Evolutionary conservation across 1,140 invertebrate species (phyloP).

Genomic region (Subanguina moxae): DNA sequence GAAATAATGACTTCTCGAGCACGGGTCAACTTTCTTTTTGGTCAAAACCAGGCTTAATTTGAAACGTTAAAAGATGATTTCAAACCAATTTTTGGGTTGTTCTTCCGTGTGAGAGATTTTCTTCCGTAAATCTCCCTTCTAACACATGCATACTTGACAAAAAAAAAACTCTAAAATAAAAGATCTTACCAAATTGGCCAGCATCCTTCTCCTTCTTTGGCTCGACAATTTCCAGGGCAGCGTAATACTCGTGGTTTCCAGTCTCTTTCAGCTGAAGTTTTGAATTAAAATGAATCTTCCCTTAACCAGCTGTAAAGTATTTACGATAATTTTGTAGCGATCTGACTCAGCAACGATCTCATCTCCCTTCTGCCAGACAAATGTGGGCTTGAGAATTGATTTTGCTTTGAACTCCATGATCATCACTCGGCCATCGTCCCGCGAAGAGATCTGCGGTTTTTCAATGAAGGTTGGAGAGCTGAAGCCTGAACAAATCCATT

Average conservation of each 20-base stretch:
- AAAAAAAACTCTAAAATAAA: too few species aligned
- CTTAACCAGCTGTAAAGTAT: neutral
- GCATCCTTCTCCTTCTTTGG: constrained; percentile 60
- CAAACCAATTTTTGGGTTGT: too few species aligned
- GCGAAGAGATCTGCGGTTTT: constrained; percentile 88
- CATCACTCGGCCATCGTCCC: constrained; percentile 89
- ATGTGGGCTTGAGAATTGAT: constrained; percentile 84
- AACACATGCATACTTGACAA: too few species aligned
- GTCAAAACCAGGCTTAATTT: too few species aligned
- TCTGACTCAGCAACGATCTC: constrained; percentile 77
- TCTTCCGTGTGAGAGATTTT: too few species aligned
- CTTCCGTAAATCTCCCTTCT: too few species aligned
- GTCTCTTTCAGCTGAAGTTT: constrained; percentile 44
- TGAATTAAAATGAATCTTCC: too few species aligned
- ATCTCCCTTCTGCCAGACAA: constrained; percentile 82
- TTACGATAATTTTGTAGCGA: constrained; percentile 65
- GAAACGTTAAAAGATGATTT: too few species aligned
- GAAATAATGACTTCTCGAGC: too few species aligned
- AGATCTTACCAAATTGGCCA: constrained; percentile 51
- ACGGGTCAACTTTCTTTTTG: too few species aligned
- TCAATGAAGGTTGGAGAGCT: constrained; percentile 93
- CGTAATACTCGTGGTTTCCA: constrained; percentile 54
- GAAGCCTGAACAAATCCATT: constrained; percentile 50
- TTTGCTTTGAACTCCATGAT: constrained; percentile 91
- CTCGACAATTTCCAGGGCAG: constrained; percentile 57